These are phyloP conservation scores for Phodopus roborovskii DNA, from an alignment of 2,113 vertebrate species.

Conservation along the genomic window DNA sequence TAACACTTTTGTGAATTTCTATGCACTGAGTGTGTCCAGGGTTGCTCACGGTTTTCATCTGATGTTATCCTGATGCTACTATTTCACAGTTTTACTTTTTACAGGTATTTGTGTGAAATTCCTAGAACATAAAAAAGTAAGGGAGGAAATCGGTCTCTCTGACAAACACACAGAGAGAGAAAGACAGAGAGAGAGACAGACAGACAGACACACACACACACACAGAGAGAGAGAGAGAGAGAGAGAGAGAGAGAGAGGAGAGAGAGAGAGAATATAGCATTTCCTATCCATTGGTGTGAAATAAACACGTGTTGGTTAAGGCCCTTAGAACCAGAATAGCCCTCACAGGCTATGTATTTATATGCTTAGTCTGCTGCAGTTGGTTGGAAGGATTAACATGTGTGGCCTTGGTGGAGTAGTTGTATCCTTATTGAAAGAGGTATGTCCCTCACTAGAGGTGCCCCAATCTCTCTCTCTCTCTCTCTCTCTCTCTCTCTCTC, in stretches of 20 bases:
- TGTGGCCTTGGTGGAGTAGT: not conserved
- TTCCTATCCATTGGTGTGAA: not conserved
- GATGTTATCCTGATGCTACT: not conserved
- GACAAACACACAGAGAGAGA: no score
- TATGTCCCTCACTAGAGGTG: not conserved
- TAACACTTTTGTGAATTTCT: not conserved
- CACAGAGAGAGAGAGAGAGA: no score
- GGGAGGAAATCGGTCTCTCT: no score
- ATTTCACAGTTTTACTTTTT: not conserved
- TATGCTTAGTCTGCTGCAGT: not conserved
- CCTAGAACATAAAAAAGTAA: not conserved
- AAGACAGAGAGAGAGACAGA: no score
- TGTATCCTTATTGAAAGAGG: not conserved
- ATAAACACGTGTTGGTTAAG: not conserved
- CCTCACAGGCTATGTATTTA: not conserved
- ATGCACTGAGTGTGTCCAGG: not conserved
- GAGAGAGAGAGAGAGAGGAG: no score
- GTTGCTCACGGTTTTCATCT: not conserved
- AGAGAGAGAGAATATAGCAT: not conserved
- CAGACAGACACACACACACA: no score
- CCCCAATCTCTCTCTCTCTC: not conserved
- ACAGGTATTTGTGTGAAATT: not conserved
- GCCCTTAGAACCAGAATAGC: not conserved
- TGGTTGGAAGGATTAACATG: not conserved
- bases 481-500: not conserved